Conservation (phyloP, 2,797 vertebrate species). For the Protosalanx chinensis region DNA sequence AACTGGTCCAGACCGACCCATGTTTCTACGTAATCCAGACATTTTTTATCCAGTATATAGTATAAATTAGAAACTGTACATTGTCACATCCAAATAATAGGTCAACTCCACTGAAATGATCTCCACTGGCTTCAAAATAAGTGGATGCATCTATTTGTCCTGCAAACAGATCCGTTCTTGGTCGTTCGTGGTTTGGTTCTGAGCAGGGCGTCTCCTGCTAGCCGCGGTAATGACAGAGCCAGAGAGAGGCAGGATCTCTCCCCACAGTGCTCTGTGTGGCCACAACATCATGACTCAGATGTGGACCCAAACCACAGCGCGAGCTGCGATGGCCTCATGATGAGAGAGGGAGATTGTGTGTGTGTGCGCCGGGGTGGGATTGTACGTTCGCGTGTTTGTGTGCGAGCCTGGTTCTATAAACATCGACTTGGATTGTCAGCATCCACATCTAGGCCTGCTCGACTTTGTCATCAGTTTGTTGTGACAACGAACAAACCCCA, state of each 20-base stretch:
- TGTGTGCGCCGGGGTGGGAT: background rate
- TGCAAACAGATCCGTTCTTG: background rate
- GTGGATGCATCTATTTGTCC: background rate
- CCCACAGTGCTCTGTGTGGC: background rate
- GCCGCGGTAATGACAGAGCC: background rate
- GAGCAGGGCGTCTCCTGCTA: constrained; percentile 5
- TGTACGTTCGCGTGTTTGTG: constrained; percentile 3
- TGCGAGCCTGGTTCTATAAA: constrained; percentile 3
- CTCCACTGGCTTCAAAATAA: background rate
- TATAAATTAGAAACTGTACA: too few species aligned
- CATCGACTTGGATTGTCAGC: constrained; percentile 13
- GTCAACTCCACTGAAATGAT: background rate
- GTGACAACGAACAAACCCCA: background rate
- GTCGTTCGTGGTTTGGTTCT: background rate
- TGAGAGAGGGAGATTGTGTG: constrained; percentile 1
- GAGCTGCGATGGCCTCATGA: background rate
- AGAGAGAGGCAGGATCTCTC: background rate
- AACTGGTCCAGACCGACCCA: too few species aligned
- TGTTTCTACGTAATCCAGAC: too few species aligned
- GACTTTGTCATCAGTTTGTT: background rate
- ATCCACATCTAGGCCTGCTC: constrained; percentile 5
- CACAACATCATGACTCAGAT: background rate
- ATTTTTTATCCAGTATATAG: too few species aligned
- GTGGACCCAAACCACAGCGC: background rate
- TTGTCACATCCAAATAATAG: too few species aligned